A percentile compares a stretch with the other conserved stretches of the same genome.
phyloP scores from a whole-genome alignment of 1,140 invertebrate species.

The Hormaphis cornu region DNA sequence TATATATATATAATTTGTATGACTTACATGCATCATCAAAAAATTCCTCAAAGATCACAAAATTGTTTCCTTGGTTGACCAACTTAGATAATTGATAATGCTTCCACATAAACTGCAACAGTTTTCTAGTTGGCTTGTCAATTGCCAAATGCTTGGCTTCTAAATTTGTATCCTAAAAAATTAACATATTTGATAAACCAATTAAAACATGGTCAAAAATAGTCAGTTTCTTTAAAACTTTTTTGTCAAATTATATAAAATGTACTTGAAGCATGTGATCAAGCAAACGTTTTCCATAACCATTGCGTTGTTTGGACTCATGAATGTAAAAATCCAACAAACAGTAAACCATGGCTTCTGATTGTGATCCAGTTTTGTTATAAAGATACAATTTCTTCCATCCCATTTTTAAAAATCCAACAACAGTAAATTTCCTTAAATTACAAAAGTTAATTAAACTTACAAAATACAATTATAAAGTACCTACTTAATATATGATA shows the following conservation, averaged over 20 bases:
- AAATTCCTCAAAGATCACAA: constrained; percentile 78
- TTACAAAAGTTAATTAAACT: no score
- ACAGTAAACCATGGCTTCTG: constrained; percentile 66
- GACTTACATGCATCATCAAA: constrained; percentile 49
- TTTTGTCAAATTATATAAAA: neutral
- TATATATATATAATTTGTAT: neutral
- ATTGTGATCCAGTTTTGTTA: constrained; percentile 56
- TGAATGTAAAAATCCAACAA: constrained; percentile 82
- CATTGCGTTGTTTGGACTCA: constrained; percentile 64
- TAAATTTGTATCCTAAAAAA: constrained; percentile 55
- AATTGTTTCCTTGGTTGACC: constrained; percentile 80
- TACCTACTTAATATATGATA: no score
- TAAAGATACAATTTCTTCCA: constrained; percentile 74
- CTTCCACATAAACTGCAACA: constrained; percentile 71
- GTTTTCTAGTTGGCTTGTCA: constrained; percentile 79
- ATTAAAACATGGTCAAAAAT: neutral
- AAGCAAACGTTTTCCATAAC: constrained; percentile 65
- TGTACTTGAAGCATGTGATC: constrained; percentile 65
- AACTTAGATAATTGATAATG: constrained; percentile 63
- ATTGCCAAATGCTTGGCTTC: constrained; percentile 67
- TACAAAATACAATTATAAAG: no score
- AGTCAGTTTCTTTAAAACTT: neutral
- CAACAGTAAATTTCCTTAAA: constrained; percentile 44
- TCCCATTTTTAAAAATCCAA: constrained; percentile 75
- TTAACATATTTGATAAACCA: neutral